Base-by-base conservation (phyloP, 1,140 invertebrate genomes). In the Drosophila tsacasi region DNA sequence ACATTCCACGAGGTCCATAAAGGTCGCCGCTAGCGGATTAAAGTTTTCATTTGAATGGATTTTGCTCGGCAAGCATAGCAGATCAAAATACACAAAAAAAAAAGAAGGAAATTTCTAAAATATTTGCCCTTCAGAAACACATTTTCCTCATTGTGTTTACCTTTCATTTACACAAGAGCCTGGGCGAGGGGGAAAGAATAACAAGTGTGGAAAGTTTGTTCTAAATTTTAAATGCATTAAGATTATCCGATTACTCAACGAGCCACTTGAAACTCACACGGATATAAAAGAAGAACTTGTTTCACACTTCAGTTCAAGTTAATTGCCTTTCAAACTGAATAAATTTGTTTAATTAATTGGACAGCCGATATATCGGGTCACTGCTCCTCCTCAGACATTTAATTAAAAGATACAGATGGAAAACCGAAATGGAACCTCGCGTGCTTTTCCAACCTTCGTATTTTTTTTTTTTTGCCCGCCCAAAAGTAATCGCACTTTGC, bases 311-410 rank as follows among this genome's bases (percentile, higher is more conserved):
- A 69, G 47, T 63, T 63, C 21, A 69, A 63, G 27, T 65, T 32
- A 78, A 79, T 63, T 61, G 57, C 39, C 50, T 46, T 40, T 42
- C 19, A 76, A 62, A 21, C 47, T 39, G 17, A 39, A 39, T 23
- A 30, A 62, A 84, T 72, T 80, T 80, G 59, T 80, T 57, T 85
- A 75, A 85, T 79, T 81, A 78, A 81, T 74, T 55, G 64, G 30
- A 15, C 30, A 17, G 47, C 40, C 52, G 37, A 39, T 35, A 46
- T 35, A 44, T 37, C n/a, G 61, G 69, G 50, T 79, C 60, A 65
- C 21, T 59, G 47, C 42, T 37, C 59, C 42, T 37, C 59, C 47
- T 21, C 42, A 50, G 37, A 49, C 47, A 27, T 62, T 83, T 54
- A 83, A 79, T 52, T 64, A 60, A 75, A 61, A 71, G 52, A 46